These are phyloP conservation scores for Danionella cerebrum DNA, from an alignment of 2,113 vertebrate species.

Conservation along the genomic window DNA sequence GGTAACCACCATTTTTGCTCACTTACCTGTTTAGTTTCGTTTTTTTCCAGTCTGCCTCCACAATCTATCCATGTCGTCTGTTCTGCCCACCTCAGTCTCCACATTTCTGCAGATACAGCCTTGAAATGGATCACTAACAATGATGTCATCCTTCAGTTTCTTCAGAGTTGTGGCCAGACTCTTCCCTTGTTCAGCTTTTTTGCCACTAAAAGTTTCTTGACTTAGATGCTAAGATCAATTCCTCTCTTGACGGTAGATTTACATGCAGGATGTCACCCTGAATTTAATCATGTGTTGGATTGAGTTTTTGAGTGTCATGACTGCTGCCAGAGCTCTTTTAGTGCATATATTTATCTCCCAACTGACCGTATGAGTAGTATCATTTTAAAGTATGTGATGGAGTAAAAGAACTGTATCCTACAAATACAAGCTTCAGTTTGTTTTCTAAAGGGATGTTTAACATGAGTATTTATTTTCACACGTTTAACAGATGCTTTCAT, in stretches of 20 bases:
- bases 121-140: conserved; percentile 10
- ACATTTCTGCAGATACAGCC: conserved; percentile 18
- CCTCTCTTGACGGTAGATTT: not conserved
- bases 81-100: not conserved
- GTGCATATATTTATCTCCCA: too few relatives aligned
- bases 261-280: not conserved
- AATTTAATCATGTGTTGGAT: too few relatives aligned
- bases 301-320: too few relatives aligned
- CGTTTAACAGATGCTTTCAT: too few relatives aligned
- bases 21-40: not conserved
- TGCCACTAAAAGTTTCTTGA: conserved; percentile 12
- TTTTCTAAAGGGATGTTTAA: too few relatives aligned
- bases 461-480: too few relatives aligned
- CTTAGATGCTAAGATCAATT: not conserved
- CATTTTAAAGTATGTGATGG: too few relatives aligned
- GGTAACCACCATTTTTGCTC: not conserved
- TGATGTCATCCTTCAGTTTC: conserved; percentile 13
- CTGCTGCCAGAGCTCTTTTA: too few relatives aligned
- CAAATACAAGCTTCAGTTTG: too few relatives aligned
- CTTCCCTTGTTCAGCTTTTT: not conserved
- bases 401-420: too few relatives aligned
- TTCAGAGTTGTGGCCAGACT: not conserved
- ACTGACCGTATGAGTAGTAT: too few relatives aligned
- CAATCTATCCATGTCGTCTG: not conserved
- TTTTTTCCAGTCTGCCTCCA: not conserved